Conservation (phyloP, 2,888 invertebrate species). For the Dynastes hyllus region DNA sequence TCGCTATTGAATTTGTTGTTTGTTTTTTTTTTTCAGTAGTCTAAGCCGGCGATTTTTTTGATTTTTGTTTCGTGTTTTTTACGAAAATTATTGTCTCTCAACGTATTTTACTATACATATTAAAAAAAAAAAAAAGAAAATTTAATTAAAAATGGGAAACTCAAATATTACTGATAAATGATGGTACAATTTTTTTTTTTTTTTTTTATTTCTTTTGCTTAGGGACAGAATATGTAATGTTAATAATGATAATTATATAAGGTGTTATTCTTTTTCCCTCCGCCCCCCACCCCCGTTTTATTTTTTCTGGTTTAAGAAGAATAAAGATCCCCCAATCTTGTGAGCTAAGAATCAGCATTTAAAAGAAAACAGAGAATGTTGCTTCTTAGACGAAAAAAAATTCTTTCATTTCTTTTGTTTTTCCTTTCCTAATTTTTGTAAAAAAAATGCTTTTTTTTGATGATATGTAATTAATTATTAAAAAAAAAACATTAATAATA, state of each 20-base stretch:
- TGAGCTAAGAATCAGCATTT: conserved; percentile 32
- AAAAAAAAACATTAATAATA: conserved; percentile 23
- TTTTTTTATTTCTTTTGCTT: not conserved
- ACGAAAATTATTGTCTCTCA: not conserved
- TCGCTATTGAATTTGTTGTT: too few species aligned
- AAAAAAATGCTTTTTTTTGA: conserved; percentile 9
- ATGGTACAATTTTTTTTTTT: not conserved
- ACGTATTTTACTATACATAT: too few species aligned
- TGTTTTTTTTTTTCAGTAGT: too few species aligned
- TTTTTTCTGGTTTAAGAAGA: not conserved
- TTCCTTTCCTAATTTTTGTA: conserved; percentile 30
- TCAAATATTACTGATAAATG: too few species aligned
- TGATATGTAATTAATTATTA: conserved; percentile 39
- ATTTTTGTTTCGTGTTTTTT: too few species aligned
- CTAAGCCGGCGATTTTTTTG: too few species aligned
- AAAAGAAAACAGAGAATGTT: not conserved
- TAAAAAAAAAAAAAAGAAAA: too few species aligned
- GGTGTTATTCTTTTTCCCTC: conserved; percentile 22
- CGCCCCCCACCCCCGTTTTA: not conserved
- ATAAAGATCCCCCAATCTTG: not conserved
- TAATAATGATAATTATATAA: conserved; percentile 11
- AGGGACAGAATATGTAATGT: conserved; percentile 1
- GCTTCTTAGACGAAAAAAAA: conserved; percentile 16
- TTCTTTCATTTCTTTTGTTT: not conserved
- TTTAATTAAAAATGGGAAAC: too few species aligned